phyloP scores from a whole-genome alignment of 2,797 vertebrate genomes.

The Sorex maritimensis region DNA sequence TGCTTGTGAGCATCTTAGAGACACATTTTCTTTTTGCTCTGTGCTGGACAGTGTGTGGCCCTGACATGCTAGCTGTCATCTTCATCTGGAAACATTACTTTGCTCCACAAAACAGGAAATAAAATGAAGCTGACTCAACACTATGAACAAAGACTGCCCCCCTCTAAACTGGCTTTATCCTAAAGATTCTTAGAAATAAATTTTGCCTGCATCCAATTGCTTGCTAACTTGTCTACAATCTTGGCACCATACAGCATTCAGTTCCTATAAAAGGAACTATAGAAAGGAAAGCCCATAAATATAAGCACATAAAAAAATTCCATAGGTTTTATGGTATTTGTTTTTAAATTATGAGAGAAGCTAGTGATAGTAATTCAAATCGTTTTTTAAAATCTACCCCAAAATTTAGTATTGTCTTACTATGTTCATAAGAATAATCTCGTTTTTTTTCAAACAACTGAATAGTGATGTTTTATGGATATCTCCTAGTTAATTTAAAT shows the following conservation, averaged over 20 bases:
- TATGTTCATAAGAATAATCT: neutral
- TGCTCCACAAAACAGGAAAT: neutral
- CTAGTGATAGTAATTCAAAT: neutral
- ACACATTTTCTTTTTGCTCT: neutral
- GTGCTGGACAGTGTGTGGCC: neutral
- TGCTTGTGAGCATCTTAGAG: neutral
- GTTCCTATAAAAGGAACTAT: neutral
- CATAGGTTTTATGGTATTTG: neutral
- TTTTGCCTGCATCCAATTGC: neutral
- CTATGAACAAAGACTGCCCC: neutral
- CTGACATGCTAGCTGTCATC: neutral
- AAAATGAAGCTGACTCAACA: neutral
- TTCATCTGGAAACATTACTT: neutral
- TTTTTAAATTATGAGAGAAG: neutral
- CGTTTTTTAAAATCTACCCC: neutral
- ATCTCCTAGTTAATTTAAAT: neutral
- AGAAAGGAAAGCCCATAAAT: neutral
- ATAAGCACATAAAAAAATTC: slow-evolving; percentile 9
- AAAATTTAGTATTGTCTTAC: neutral
- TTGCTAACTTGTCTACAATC: neutral
- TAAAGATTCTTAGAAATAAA: neutral
- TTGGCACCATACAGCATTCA: neutral
- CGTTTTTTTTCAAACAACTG: neutral
- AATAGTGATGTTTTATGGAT: no score
- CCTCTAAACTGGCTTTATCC: neutral